Conservation (phyloP, 2,888 invertebrate genomes). For the Aelia acuminata region DNA sequence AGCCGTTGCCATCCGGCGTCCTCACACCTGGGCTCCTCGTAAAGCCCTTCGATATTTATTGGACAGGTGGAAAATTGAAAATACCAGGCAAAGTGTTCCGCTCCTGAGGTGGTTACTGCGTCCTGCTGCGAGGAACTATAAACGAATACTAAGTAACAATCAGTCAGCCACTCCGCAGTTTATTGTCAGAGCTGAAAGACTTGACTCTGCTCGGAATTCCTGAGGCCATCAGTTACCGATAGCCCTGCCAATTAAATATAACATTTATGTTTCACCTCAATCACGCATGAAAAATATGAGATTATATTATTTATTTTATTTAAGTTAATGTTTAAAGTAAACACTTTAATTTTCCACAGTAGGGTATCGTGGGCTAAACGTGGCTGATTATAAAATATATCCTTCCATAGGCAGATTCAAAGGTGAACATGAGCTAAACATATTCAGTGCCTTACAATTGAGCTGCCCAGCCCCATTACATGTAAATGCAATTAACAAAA, state of each 20-base stretch:
- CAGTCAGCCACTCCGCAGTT: background rate
- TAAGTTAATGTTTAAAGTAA: too few relatives aligned
- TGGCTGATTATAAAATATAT: too few relatives aligned
- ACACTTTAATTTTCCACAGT: too few relatives aligned
- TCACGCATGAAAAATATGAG: background rate
- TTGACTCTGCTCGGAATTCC: background rate
- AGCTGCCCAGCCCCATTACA: too few relatives aligned
- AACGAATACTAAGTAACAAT: constrained; percentile 42
- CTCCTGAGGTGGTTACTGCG: background rate
- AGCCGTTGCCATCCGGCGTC: background rate
- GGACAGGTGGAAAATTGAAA: constrained; percentile 50
- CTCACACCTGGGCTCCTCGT: constrained; percentile 45
- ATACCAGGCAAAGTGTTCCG: constrained; percentile 11
- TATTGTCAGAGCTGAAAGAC: constrained; percentile 7
- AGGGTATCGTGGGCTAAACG: too few relatives aligned
- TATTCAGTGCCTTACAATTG: too few relatives aligned
- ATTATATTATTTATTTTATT: too few relatives aligned
- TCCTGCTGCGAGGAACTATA: background rate
- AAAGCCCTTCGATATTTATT: constrained; percentile 34
- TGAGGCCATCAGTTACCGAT: background rate
- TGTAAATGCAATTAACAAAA: too few relatives aligned
- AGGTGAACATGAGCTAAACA: too few relatives aligned
- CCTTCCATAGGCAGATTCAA: too few relatives aligned
- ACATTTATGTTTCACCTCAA: background rate
- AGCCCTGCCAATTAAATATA: background rate